These are phyloP conservation scores for Listronotus bonariensis DNA, from an alignment of 1,140 invertebrate species.

Conservation along the genomic window DNA sequence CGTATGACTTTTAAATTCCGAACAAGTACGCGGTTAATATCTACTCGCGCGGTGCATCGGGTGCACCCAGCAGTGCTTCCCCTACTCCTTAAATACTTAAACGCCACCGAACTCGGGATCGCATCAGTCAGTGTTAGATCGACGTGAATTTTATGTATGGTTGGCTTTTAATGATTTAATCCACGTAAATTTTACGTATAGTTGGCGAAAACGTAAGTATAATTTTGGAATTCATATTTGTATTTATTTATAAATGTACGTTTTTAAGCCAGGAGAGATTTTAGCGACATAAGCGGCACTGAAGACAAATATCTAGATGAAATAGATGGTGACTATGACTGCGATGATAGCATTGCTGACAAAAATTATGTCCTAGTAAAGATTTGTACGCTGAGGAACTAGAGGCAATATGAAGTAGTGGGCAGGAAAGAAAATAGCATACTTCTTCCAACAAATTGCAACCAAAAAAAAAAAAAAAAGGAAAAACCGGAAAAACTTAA, in stretches of 20 bases:
- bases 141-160: too few relatives aligned
- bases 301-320: conserved; percentile 9
- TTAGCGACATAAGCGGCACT: too few relatives aligned
- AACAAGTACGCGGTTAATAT: too few relatives aligned
- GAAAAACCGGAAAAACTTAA: conserved; percentile 22
- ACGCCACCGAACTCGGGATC: too few relatives aligned
- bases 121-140: too few relatives aligned
- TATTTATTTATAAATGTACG: conserved; percentile 15
- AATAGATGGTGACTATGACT: conserved; percentile 21
- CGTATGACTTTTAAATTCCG: too few relatives aligned
- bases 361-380: conserved; percentile 25
- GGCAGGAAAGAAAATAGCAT: conserved; percentile 21
- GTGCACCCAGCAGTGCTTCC: too few relatives aligned
- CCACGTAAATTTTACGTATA: neutral
- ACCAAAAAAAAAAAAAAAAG: conserved; percentile 11
- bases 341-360: conserved; percentile 17
- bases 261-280: conserved; percentile 9
- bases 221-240: conserved; percentile 16
- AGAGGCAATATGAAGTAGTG: conserved; percentile 14
- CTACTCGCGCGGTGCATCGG: too few relatives aligned
- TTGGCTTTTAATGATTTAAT: too few relatives aligned
- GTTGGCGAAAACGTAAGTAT: conserved; percentile 22
- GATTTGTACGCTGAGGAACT: conserved; percentile 24
- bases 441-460: conserved; percentile 5
- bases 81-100: too few relatives aligned